Evolutionary conservation across 2,797 vertebrate genomes (phyloP), one percentile per base, ranked within the genome.

Genomic region (Mycteria americana): DNA sequence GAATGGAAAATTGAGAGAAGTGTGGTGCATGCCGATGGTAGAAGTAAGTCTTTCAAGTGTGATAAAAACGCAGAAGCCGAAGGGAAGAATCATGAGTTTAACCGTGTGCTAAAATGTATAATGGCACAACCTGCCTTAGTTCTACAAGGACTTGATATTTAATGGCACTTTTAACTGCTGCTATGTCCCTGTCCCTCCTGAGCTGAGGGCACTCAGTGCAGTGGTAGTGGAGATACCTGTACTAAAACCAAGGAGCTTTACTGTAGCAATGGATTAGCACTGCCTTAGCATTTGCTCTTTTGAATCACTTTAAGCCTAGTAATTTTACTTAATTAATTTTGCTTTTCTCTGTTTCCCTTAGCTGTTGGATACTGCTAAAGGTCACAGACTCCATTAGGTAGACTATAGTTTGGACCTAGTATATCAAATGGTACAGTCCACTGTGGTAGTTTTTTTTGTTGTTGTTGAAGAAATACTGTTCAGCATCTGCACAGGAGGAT

Each of bases 21-120:
- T 3, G 8, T 31, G 63, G 16, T 2, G 2, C 13, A 2, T 67
- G 19, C 18, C 2, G 4, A 2, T 65, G 54, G 25, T 53, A 13
- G 37, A 60, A 65, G 54, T 48, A 18, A 59, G 18, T 59, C 46
- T 91, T 93, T 72, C 18, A n/a, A 78, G n/a, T 43, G 31, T 2
- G 3, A 39, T 89, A 64, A 70, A 77, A 88, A 13, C 75, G 53
- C 24, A 41, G 64, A 74, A 79, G 30, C 33, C 6, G 3, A 88
- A 78, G 37, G 46, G 41, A 88, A 57, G 62, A 72, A 81, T 57
- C 7, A 2, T 8, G 33, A 72, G 30, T 84, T 92, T 54, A 80
- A 37, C 31, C 1, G 1, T 18, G 15, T 4, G 5, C 33, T 91
- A n/a, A 67, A 82, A 31, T 54, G 18, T 50, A 3, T 54, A 45